Base-by-base conservation (phyloP, 2,113 vertebrate species). In the Crotalus horridus region DNA sequence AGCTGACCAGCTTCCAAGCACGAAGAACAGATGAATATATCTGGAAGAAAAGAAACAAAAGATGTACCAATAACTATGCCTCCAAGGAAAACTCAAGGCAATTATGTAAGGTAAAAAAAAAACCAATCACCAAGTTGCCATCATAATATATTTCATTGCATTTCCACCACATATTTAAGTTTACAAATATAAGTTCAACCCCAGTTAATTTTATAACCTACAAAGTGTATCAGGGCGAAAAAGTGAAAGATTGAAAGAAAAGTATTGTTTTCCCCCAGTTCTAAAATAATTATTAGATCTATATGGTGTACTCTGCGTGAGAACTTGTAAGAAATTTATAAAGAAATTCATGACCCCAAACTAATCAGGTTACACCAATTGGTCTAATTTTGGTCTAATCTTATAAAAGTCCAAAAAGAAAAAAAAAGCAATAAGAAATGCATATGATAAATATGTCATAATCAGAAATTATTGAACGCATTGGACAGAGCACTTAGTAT, bases 1-100 rank as follows among this genome's bases (percentile, higher is more conserved):
- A 93, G 95, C 95, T 93, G 51, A 39, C 92, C 90, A 53, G 61
- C 61, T 95, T 95, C 89, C 93, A 91, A 89, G 91, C 94, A 26
- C 17, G 93, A 85, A 29, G 88, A 94, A 29, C 88, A 91, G 56
- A n/a, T 94, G 93, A 94, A 81, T 93, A 4, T 92, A 56, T 93
- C 29, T 87, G 55, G 92, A 24, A 95, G 39, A 6, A 81, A 81
- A 39, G 2, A 88, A 29, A 11, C 23, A 74, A 20, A 93, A 53
- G 15, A 58, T 21, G 17, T 39, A 46, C 20, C 86, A 94, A 89
- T 54, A 94, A 59, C 24, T 6, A 87, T 3, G 0, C 21, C 43
- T 91, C 95, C 91, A 54, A 48, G 58, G 88, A 85, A 59, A 3
- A 93, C 54, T 93, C 74, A 90, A 94, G 81, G 61, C 86, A 94